Conservation (phyloP, 2,888 invertebrate genomes). For the Agriotes lineatus region DNA sequence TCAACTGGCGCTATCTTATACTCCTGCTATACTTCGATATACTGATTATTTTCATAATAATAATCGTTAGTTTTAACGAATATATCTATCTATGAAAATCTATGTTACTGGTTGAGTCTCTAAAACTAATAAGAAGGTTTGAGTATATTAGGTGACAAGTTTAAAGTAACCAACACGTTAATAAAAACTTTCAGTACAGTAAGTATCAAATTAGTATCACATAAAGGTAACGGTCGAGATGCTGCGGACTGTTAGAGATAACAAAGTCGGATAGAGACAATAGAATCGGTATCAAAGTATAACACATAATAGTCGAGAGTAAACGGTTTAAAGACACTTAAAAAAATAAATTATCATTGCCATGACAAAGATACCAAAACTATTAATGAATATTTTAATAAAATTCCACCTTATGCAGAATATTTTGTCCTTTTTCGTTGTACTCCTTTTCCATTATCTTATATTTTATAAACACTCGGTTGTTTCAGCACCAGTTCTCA, state of each 20-base stretch:
- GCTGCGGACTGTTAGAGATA: constrained; percentile 13
- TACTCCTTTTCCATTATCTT: too few species aligned
- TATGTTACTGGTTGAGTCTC: constrained; percentile 53
- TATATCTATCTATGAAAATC: constrained; percentile 60
- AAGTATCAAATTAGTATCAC: constrained; percentile 25
- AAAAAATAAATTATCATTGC: too few species aligned
- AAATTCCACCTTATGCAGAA: too few species aligned
- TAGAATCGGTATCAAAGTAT: too few species aligned
- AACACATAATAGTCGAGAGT: too few species aligned
- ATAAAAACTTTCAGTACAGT: constrained; percentile 17
- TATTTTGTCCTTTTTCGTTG: too few species aligned
- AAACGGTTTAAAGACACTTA: too few species aligned
- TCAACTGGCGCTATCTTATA: constrained; percentile 58
- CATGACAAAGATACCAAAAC: too few species aligned
- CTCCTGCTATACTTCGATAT: constrained; percentile 62
- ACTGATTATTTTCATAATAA: constrained; percentile 59
- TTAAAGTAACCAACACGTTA: constrained; percentile 21
- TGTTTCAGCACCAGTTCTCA: not conserved
- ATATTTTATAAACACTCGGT: too few species aligned
- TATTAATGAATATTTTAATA: too few species aligned
- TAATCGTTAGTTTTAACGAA: constrained; percentile 51
- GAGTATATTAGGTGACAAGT: constrained; percentile 9
- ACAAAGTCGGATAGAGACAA: too few species aligned
- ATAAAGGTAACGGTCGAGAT: constrained; percentile 5
- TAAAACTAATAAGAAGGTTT: constrained; percentile 23